These are phyloP conservation scores for Gasteruption jaculator DNA, from an alignment of 2,888 invertebrate species.

Conservation along the genomic window DNA sequence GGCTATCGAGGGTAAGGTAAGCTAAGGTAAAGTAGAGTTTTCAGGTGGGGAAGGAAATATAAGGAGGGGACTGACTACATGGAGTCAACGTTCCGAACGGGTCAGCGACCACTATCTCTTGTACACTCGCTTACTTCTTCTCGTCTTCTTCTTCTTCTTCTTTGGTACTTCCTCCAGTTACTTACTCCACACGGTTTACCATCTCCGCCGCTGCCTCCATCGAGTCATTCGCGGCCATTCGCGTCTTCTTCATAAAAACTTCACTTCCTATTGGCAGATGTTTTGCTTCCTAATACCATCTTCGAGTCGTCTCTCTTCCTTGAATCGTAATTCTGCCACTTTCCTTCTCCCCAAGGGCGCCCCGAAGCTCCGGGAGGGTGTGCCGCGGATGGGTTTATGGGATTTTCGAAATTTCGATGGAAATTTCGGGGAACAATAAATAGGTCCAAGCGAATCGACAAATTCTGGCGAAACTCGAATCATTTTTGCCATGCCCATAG, in stretches of 20 bases:
- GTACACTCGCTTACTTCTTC: conserved; percentile 33
- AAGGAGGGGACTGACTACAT: conserved; percentile 47
- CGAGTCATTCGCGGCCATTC: not conserved
- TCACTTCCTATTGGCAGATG: too few species aligned
- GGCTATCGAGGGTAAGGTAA: conserved; percentile 29
- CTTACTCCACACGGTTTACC: not conserved
- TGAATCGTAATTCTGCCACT: conserved; percentile 13
- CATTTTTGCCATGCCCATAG: too few species aligned
- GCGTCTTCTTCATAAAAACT: conserved; percentile 5
- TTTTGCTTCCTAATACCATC: too few species aligned
- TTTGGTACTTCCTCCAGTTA: not conserved
- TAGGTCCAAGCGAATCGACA: too few species aligned
- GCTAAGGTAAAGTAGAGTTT: conserved; percentile 30
- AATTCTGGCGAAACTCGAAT: too few species aligned
- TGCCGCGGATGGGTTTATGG: too few species aligned
- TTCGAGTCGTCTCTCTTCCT: conserved; percentile 3
- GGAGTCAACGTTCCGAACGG: conserved; percentile 52
- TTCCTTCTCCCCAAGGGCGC: conserved; percentile 7
- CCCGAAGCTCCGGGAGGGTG: too few species aligned
- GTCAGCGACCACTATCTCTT: conserved; percentile 49
- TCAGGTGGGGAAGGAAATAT: conserved; percentile 37
- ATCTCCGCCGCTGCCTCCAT: not conserved
- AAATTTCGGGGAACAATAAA: too few species aligned
- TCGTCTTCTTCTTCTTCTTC: conserved; percentile 23
- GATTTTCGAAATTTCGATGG: too few species aligned